These are phyloP conservation scores for Peromyscus polionotus DNA, from an alignment of 2,113 vertebrate genomes.

Conservation along the genomic window DNA sequence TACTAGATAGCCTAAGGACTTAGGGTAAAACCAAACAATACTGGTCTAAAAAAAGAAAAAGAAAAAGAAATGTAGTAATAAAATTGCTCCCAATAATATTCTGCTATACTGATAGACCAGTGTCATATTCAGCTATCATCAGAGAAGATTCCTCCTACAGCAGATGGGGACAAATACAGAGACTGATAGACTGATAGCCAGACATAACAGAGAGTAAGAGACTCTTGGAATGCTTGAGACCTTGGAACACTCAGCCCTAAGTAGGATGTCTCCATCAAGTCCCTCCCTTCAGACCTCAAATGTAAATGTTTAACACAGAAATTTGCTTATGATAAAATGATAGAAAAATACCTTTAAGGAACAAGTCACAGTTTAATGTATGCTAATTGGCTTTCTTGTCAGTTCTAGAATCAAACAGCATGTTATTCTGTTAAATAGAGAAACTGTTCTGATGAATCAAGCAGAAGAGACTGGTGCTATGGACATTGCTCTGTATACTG, in stretches of 20 bases:
- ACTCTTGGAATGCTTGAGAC: background rate
- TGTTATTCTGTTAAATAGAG: background rate
- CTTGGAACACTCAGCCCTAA: background rate
- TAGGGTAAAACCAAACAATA: background rate
- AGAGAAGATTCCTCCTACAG: background rate
- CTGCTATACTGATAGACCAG: background rate
- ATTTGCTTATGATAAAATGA: background rate
- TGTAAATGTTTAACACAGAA: slow-evolving; percentile 23
- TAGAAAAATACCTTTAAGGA: background rate
- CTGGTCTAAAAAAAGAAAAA: background rate
- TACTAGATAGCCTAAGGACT: background rate
- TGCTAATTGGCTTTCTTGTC: background rate
- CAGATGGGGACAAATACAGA: background rate
- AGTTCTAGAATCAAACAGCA: background rate
- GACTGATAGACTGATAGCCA: background rate
- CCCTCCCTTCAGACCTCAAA: background rate
- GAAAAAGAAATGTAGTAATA: background rate
- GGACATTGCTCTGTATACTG: too few species aligned
- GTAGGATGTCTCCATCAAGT: background rate
- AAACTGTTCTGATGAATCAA: background rate
- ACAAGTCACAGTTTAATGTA: background rate
- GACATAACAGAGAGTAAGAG: background rate
- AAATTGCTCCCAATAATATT: background rate
- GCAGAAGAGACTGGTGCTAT: background rate
- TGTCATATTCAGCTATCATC: background rate